Base-by-base conservation (phyloP, 2,888 invertebrate species). In the Drosophila aldrichi region DNA sequence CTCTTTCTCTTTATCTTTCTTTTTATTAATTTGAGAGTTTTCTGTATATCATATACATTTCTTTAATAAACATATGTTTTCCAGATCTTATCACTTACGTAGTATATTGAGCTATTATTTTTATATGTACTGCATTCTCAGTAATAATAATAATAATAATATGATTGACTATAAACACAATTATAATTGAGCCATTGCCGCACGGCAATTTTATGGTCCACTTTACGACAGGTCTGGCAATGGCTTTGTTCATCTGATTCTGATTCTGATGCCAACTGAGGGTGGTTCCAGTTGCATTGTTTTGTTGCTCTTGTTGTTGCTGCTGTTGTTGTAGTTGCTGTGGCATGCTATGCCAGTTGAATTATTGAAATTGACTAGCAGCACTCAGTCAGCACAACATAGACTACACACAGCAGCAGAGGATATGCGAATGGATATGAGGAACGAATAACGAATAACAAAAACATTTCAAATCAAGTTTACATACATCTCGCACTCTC, bases 351-450 rank as follows among this genome's bases (percentile, higher is more conserved):
- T 55, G 62, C 40, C 40, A 74, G 60, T 74, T 83, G 85, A 84
- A 84, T 82, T 83, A 83, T 84, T 82, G 81, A 84, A 84, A 79
- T 82, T 77, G 84, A 84, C 84, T 68, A 66, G 63, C 62, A 73
- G 78, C 78, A 77, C 77, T 77, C 77, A 77, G 70, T 77, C 77
- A 70, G 56, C 44, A 69, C 32, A 62, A 9, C 41, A 65, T 64
- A 57, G 34, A 12, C 41, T 12, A 12, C n/a, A 18, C 20, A 56
- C 43, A 29, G 25, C 43, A 29, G 25, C 54, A 40, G 34, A 40
- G 55, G 48, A 71, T 14, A 56, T 34, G 56, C 3, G 43, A 34
- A 58, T 38, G 43, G 44, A 62, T 55, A 66, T 63, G 49, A 58
- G 44, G 61, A 65, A 70, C 64, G 67, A 67, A 76, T 57, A 61